Evolutionary conservation across 1,140 invertebrate genomes (phyloP), one percentile per base, ranked within the genome.

Genomic region (Brachionus sp.): DNA sequence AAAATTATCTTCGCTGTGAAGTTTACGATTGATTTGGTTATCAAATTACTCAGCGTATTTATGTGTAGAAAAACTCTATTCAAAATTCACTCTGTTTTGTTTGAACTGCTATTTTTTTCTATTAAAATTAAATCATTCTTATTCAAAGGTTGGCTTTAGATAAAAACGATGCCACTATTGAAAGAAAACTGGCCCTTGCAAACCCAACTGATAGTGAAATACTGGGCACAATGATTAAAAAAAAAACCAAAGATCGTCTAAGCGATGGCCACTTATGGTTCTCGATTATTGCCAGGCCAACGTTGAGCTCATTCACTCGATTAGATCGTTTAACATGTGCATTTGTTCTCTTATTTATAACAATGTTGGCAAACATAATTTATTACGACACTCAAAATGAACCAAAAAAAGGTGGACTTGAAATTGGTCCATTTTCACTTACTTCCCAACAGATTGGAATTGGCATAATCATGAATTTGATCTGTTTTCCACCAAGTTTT

Each of bases 321-420:
- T 84, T 87, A 13, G 90, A 91, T 86, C 84, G 91, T 25, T 87
- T 91, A 29, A 90, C 90, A 3, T 90, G 90, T 73, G 91, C 90
- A 84, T 87, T 91, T 83, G 89, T 89, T 50, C 87, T 91, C 13
- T 86, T 91, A 5, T 91, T 89, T 70, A 85, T 91, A 3, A 89
- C 89, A 44, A 91, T 91, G 91, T 83, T 91, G 84, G 87, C 89
- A n/a, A 91, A 91, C 85, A 91, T 90, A 33, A 90, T 91, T 90
- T 91, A 90, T 86, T 91, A 91, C 84, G 86, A 86, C 0, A 84
- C 80, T 73, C 86, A 86, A 29, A 84, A 85, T 4, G 66, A 84
- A 3, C 85, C 86, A 77, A 82, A 85, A 2, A 87, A 84, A 75
- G 83, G 85, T 39, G 84, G 86, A 7, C 85, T 90, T 37, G 87